These are phyloP conservation scores for Eupithecia inturbata DNA, from an alignment of 2,888 invertebrate species.

Conservation along the genomic window DNA sequence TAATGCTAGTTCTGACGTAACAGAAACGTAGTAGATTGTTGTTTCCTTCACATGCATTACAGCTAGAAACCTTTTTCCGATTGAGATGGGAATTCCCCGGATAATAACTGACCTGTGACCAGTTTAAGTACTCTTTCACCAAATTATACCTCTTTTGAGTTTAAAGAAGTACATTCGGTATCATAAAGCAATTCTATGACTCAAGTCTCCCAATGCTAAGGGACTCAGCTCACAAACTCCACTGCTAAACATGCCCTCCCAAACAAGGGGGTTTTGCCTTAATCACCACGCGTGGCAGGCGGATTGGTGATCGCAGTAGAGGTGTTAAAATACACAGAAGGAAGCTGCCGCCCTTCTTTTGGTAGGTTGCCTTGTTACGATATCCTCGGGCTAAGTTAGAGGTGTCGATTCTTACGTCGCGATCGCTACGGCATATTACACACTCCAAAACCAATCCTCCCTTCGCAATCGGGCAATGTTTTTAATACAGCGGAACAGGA, in stretches of 20 bases:
- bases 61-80: slow-evolving; percentile 1
- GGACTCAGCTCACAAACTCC: no score
- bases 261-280: no score
- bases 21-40: neutral
- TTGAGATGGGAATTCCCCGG: neutral
- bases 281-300: no score
- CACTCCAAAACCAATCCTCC: neutral
- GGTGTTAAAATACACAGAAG: no score
- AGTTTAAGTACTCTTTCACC: neutral
- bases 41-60: neutral
- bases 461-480: neutral
- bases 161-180: no score
- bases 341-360: neutral
- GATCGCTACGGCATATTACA: neutral
- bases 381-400: no score
- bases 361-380: no score
- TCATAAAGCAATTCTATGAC: neutral
- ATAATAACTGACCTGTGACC: neutral
- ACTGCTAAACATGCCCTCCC: no score
- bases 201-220: neutral
- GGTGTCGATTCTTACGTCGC: neutral
- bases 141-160: neutral
- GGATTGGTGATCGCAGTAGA: no score
- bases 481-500: neutral
- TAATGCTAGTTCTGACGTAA: slow-evolving; percentile 1